Evolutionary conservation across 2,888 invertebrate species (phyloP), one percentile per base, ranked within the genome.

Genomic region (Lepidonotus clava): DNA sequence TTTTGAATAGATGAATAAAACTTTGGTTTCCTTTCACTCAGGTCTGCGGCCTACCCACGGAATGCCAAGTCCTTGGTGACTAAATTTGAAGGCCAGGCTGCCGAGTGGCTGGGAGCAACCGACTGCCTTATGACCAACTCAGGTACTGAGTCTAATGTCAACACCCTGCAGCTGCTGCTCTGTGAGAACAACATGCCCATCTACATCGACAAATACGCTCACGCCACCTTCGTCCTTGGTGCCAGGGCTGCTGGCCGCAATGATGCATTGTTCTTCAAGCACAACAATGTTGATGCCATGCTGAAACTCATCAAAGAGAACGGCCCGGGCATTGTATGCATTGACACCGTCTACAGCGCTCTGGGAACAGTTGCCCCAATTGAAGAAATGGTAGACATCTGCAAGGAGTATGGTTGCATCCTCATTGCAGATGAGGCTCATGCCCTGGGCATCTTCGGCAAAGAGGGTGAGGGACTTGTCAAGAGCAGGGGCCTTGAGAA

Each of bases 151-250:
- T 40, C 84, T n/a, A 84, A 84, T 32, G 84, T 84, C 4, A 51
- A 61, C 24, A 32, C 32, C 38, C 67, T 84, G 18, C 84, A 84
- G 40, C 40, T 67, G 18, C 21, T 84, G 21, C 84, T 84, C 4
- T 36, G 40, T 14, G 67, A 61, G 18, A 56, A 51, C 61, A n/a
- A 51, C 1, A 8, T 84, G 40, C 84, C 84, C 24, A 84, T 84
- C n/a, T 84, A 84, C 41, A 66, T 84, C 1, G 84, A 84, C 67
- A 84, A 84, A 61, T 84, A 66, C 41, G 61, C 84, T 21, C 84
- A 84, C 41, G 53, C 53, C 36, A 84, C 84, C 41, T 66, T 84
- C 14, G 84, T 84, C n/a, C 40, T 84, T 32, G 84, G 84, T 4
- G 61, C 84, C 36, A 51, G 51, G 14, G 84, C 84, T 34, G 51